Conservation (phyloP, 2,888 invertebrate genomes). For the Omphaloscelis lunosa region DNA sequence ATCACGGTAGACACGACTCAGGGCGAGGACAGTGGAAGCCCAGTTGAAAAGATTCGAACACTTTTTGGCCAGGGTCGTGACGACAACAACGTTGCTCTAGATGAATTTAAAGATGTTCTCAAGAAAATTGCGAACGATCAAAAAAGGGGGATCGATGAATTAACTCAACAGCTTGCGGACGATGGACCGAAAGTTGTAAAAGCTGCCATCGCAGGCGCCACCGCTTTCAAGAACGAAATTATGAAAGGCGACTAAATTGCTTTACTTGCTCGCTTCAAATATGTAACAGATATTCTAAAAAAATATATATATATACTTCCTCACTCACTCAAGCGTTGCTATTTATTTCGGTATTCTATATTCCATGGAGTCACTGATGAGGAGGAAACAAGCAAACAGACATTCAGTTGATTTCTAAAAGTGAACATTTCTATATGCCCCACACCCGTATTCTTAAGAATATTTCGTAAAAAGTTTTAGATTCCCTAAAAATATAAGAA, state of each 20-base stretch:
- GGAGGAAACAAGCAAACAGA: background rate
- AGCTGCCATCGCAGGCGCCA: slow-evolving; percentile 71
- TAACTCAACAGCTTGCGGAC: slow-evolving; percentile 67
- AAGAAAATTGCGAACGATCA: slow-evolving; percentile 72
- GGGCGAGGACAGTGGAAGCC: slow-evolving; percentile 34
- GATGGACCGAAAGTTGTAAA: slow-evolving; percentile 71
- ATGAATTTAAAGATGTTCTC: slow-evolving; percentile 74
- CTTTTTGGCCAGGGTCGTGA: slow-evolving; percentile 69
- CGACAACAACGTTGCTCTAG: slow-evolving; percentile 61
- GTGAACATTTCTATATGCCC: background rate
- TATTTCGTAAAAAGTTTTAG: background rate
- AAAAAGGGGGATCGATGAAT: slow-evolving; percentile 70
- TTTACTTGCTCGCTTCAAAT: background rate
- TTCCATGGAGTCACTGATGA: background rate
- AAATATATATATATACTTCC: slow-evolving; percentile 21
- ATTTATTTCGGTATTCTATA: background rate
- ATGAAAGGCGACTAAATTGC: slow-evolving; percentile 23
- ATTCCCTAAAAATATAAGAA: background rate
- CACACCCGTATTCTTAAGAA: too few species aligned
- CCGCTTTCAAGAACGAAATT: slow-evolving; percentile 73
- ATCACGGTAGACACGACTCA: slow-evolving; percentile 59
- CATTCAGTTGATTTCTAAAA: background rate
- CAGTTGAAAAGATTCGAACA: slow-evolving; percentile 71
- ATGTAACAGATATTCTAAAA: background rate
- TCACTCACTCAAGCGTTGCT: background rate